Conservation (phyloP, 2,797 vertebrate genomes). For the Phyllotis vaccarum region DNA sequence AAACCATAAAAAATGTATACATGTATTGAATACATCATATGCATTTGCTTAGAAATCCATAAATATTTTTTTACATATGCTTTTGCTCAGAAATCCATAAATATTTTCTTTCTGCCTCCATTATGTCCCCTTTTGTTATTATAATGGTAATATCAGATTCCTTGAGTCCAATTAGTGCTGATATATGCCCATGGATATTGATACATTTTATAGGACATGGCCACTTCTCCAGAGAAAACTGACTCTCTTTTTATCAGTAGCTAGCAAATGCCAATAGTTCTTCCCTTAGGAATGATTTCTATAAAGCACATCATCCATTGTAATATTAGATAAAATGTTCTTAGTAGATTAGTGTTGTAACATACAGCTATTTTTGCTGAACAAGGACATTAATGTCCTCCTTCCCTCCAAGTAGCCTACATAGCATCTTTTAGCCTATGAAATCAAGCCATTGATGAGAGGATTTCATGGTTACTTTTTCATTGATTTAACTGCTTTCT, state of each 20-base stretch:
- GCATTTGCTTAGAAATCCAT: too few relatives aligned
- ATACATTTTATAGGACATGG: too few relatives aligned
- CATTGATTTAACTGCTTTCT: background rate
- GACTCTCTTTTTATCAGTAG: background rate
- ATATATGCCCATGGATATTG: too few relatives aligned
- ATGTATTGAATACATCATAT: too few relatives aligned
- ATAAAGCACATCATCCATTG: background rate
- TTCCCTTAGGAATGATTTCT: background rate
- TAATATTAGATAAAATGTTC: background rate
- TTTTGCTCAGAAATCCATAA: too few relatives aligned
- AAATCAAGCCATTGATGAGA: background rate
- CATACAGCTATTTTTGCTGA: background rate
- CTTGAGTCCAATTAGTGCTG: background rate
- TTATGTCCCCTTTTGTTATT: background rate
- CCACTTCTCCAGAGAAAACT: background rate
- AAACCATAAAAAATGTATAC: background rate
- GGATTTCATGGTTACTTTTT: background rate
- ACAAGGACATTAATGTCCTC: too few relatives aligned
- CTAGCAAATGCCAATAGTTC: background rate
- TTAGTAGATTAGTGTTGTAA: background rate
- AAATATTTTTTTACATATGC: too few relatives aligned
- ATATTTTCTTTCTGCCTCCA: background rate
- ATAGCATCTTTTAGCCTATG: background rate
- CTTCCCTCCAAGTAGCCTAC: too few relatives aligned
- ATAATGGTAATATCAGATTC: background rate